phyloP scores from a whole-genome alignment of 1,140 invertebrate species.

The Drosophila nannoptera region DNA sequence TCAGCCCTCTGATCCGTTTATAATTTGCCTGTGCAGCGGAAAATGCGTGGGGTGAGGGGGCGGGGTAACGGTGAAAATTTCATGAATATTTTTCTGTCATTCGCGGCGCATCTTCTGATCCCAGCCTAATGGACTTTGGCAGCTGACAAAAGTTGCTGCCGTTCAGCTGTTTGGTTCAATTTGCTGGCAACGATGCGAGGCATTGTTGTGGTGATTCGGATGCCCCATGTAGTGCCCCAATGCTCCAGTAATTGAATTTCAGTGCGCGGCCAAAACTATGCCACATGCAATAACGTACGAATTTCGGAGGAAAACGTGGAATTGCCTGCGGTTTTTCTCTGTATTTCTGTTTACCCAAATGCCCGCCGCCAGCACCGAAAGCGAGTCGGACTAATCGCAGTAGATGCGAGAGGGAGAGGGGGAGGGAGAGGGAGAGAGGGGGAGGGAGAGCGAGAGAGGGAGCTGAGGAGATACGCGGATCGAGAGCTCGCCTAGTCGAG shows the following conservation, averaged over 20 bases:
- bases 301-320: slow-evolving; percentile 43
- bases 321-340: slow-evolving; percentile 43
- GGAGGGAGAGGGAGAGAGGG: too few relatives aligned
- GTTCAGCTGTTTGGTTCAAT: slow-evolving; percentile 3
- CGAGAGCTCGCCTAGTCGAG: not conserved
- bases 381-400: not conserved
- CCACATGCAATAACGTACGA: slow-evolving; percentile 44
- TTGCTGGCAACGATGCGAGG: not conserved
- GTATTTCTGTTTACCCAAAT: slow-evolving; percentile 12
- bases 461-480: too few relatives aligned
- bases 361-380: not conserved
- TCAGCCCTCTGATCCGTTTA: too few relatives aligned
- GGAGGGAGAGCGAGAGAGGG: too few relatives aligned
- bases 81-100: not conserved
- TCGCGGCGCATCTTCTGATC: not conserved
- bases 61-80: too few relatives aligned
- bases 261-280: slow-evolving; percentile 39
- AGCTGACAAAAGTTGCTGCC: slow-evolving; percentile 1
- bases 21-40: too few relatives aligned
- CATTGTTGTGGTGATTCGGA: not conserved
- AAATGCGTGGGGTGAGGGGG: too few relatives aligned
- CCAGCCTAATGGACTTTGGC: slow-evolving; percentile 6
- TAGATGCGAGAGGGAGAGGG: too few relatives aligned
- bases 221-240: slow-evolving; percentile 3
- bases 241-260: slow-evolving; percentile 39